Evolutionary conservation across 1,140 invertebrate species (phyloP).

Genomic region (Drosophila ananassae): DNA sequence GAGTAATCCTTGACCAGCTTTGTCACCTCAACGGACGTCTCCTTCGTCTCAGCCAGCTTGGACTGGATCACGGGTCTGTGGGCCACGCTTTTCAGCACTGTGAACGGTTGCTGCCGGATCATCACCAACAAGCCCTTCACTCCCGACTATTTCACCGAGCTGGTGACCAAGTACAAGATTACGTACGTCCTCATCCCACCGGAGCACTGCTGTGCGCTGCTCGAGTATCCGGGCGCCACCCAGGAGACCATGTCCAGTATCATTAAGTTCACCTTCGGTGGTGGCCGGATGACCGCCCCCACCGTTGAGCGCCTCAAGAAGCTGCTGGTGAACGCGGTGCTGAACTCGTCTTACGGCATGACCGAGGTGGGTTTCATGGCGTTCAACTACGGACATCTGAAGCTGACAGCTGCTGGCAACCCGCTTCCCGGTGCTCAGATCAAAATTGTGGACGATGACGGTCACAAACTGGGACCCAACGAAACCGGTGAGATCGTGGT

Average conservation of each 20-base stretch:
- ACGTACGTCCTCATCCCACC: constrained; percentile 40
- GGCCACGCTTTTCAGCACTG: constrained; percentile 38
- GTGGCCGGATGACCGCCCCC: constrained; percentile 26
- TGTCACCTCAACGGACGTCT: constrained; percentile 24
- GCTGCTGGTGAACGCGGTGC: constrained; percentile 16
- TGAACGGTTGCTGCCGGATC: constrained; percentile 46
- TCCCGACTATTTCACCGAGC: constrained; percentile 45
- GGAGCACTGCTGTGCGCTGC: constrained; percentile 44
- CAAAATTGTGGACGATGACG: constrained; percentile 77
- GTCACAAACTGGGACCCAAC: constrained; percentile 60
- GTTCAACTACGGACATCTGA: constrained; percentile 31
- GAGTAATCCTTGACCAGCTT: constrained; percentile 12
- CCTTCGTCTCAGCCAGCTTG: constrained; percentile 44
- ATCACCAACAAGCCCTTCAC: constrained; percentile 57
- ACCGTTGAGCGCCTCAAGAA: constrained; percentile 41
- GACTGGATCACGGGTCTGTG: constrained; percentile 65
- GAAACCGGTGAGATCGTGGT: constrained; percentile 82
- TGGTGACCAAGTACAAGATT: constrained; percentile 61
- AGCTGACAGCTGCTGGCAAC: constrained; percentile 45
- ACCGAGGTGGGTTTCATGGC: constrained; percentile 49
- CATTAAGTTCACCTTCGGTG: constrained; percentile 26
- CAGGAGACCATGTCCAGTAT: constrained; percentile 27
- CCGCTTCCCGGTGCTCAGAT: constrained; percentile 25
- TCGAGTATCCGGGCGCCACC: constrained; percentile 44
- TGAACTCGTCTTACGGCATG: constrained; percentile 45